Evolutionary conservation across 2,797 vertebrate species (phyloP).

Genomic region (Tokudaia tokunoshimensis): DNA sequence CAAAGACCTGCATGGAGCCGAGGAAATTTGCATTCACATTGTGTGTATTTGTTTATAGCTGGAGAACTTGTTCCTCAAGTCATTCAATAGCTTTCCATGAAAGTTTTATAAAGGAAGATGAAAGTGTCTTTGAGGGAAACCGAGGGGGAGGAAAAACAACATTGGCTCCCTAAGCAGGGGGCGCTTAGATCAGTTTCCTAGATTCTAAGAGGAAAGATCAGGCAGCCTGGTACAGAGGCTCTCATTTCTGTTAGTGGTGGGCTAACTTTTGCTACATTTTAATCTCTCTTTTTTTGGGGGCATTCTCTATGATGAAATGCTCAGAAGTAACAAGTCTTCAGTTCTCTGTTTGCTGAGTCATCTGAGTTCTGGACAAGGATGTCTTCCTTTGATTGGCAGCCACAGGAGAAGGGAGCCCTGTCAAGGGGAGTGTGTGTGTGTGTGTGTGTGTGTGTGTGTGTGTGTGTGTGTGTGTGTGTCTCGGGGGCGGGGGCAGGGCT

Average conservation of each 20-base stretch:
- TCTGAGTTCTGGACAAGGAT: slow-evolving; percentile 73
- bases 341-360: slow-evolving; percentile 78
- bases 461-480: too few relatives aligned
- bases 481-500: slow-evolving; percentile 49
- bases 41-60: slow-evolving; percentile 55
- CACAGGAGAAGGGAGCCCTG: slow-evolving; percentile 31
- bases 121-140: slow-evolving; percentile 55
- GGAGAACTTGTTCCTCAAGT: slow-evolving; percentile 26
- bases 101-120: slow-evolving; percentile 64
- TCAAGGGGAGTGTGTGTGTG: too few relatives aligned
- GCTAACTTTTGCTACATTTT: slow-evolving; percentile 65
- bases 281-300: slow-evolving; percentile 64
- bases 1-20: not conserved
- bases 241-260: slow-evolving; percentile 68
- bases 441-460: too few relatives aligned
- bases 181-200: not conserved
- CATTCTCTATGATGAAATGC: slow-evolving; percentile 67
- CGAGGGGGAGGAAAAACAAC: not conserved
- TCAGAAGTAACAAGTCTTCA: slow-evolving; percentile 62
- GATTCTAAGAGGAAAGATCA: slow-evolving; percentile 29
- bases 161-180: not conserved
- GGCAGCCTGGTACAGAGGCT: not conserved
- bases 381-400: slow-evolving; percentile 81
- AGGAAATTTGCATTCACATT: slow-evolving; percentile 43
- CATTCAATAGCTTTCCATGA: slow-evolving; percentile 1